Base-by-base conservation (phyloP, 2,888 invertebrate genomes). In the Torymus auratus region DNA sequence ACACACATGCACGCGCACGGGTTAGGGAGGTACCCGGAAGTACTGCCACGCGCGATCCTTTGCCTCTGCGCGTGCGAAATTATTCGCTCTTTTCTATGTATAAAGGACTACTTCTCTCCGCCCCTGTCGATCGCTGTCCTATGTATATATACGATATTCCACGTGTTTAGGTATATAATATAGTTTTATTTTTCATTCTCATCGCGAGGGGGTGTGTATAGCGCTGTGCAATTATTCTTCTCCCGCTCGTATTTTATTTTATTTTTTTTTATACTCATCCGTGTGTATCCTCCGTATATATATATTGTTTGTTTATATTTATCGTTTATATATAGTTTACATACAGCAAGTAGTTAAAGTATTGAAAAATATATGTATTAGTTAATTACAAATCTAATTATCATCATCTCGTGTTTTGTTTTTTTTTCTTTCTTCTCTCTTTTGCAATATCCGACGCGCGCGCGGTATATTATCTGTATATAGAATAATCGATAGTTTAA, bases 361-460 rank as follows among this genome's bases (percentile, higher is more conserved):
- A 90, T 90, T 90, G 90, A 90, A 90, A 90, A 90, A 90, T 90
- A 90, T 90, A 90, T 89, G 82, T 83, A 83, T 84, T 81, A 83
- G 88, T 89, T 88, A 88, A 89, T 89, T 90, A 90, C 88, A 90
- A 89, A 90, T 90, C 89, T 90, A 90, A 90, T 90, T 88, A 88
- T 86, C 84, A 85, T 86, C 82, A 80, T 86, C 83, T 85, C 80
- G 72, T 83, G 67, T 80, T 58, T 20, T 20, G 62, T 74, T 71
- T 68, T 58, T 62, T 58, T 52, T 71, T 73, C 53, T 82, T 81
- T 28, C 4, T 28, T 28, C 28, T 28, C 28, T 28, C 28, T 2
- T 2, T 28, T 28, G 28, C 28, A 28, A 28, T 28, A 77, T 83
- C 83, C 83, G 84, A 86, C 85, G 84, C 82, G 85, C 85, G 84